Base-by-base conservation (phyloP, 2,113 vertebrate species). In the Mohoua ochrocephala region DNA sequence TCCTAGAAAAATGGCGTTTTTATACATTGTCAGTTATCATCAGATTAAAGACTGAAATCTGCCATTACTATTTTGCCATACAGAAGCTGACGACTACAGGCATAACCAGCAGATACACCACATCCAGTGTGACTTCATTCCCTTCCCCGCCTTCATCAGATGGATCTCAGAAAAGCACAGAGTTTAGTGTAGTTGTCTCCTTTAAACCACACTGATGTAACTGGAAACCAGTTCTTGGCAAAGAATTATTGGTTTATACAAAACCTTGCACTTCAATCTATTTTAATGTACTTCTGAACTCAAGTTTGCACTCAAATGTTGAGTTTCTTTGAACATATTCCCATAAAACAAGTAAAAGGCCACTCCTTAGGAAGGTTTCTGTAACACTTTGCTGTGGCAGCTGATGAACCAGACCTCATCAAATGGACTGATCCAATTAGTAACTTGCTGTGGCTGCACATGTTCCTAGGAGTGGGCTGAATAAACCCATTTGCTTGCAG, bases 391-490 rank as follows among this genome's bases (percentile, higher is more conserved):
- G 22, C 33, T 45, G 4, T 30, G 28, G 53, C 59, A 73, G 14
- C 24, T 73, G 63, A 85, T 24, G 57, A 92, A 57, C 21, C 14
- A 45, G 26, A 63, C 35, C 18, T 84, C 44, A 81, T 21, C 59
- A 49, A 84, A 61, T 6, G 24, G 27, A 35, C 44, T 9, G 30
- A 81, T 44, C 8, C 33, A 41, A 8, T 71, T 9, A 41, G 13
- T 13, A 26, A 59, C 27, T 79, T 0, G 0, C 26, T 37, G 6
- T 31, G 42, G 41, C 50, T 76, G 26, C 8, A 52, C 39, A 33
- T 3, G 0, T 11, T 68, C 33, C 75, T 57, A 60, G 41, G 20
- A 76, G 10, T 8, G 50, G 19, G 20, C 14, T 67, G 52, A 78
- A 80, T 27, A 74, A 75, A 78, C 23, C 8, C 12, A 19, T 53